phyloP scores from a whole-genome alignment of 2,797 vertebrate species.

The Pagetopsis macropterus region DNA sequence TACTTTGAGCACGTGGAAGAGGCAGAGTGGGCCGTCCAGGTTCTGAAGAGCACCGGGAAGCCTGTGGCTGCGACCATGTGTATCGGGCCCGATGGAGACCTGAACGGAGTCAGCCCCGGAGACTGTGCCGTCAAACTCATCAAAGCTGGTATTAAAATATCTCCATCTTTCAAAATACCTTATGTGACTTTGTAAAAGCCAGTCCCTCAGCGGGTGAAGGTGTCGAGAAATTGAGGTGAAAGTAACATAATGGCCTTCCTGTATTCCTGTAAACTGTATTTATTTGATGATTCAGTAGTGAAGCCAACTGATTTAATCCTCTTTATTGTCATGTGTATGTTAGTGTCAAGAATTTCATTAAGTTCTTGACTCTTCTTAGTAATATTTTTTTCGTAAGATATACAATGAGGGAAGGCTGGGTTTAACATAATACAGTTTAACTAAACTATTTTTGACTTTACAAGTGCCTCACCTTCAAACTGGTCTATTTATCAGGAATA shows the following conservation, averaged over 20 bases:
- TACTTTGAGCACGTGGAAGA: constrained; percentile 99
- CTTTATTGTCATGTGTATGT: not conserved
- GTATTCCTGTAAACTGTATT: constrained; percentile 24
- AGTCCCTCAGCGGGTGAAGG: not conserved
- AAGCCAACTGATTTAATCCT: not conserved
- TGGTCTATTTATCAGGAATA: no score
- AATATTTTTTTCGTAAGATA: no score
- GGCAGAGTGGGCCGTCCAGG: constrained; percentile 95
- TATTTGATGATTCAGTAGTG: constrained; percentile 13
- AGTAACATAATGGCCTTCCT: no score
- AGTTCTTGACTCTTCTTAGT: not conserved
- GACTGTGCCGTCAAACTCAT: constrained; percentile 91
- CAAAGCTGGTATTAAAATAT: constrained; percentile 86
- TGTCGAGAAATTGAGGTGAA: no score
- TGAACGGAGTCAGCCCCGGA: constrained; percentile 89
- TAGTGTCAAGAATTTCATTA: constrained; percentile 1
- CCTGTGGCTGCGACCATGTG: constrained; percentile 92
- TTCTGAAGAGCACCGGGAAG: constrained; percentile 88
- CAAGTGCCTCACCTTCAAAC: no score
- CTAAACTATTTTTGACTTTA: no score
- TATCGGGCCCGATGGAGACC: constrained; percentile 93
- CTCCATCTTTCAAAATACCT: no score
- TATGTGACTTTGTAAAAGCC: not conserved
- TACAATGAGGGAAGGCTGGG: no score
- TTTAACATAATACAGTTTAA: no score